phyloP scores from a whole-genome alignment of 2,797 vertebrate genomes.

The Enteromius anoplus region DNA sequence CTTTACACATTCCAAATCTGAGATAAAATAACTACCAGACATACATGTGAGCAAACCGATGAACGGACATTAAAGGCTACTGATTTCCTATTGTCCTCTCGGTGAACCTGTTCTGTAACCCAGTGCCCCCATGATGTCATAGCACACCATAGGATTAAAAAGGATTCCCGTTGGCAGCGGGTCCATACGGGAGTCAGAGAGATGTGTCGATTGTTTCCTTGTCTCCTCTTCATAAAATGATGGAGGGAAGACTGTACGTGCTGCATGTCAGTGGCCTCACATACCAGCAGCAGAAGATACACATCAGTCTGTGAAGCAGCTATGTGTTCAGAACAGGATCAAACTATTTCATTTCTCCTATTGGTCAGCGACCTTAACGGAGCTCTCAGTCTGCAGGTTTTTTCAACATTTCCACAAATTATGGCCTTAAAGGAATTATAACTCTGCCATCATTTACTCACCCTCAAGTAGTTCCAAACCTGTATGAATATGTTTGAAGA shows the following conservation, averaged over 20 bases:
- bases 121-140: constrained; percentile 49
- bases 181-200: constrained; percentile 3
- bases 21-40: constrained; percentile 8
- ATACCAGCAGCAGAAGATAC: constrained; percentile 62
- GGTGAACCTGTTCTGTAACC: constrained; percentile 53
- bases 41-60: neutral
- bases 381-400: neutral
- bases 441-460: too few species aligned
- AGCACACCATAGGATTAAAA: neutral
- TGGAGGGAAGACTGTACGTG: constrained; percentile 56
- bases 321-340: constrained; percentile 10
- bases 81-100: constrained; percentile 34
- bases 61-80: neutral
- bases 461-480: too few species aligned
- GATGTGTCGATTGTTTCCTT: constrained; percentile 55
- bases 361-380: neutral
- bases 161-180: constrained; percentile 32
- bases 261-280: constrained; percentile 54
- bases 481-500: too few species aligned
- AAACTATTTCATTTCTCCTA: neutral
- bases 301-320: constrained; percentile 51
- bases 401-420: neutral
- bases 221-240: constrained; percentile 45
- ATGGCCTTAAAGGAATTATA: neutral
- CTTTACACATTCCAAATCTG: neutral